These are phyloP conservation scores for Lepilemur septentrionalis DNA, from an alignment of 2,797 vertebrate species.

Conservation along the genomic window DNA sequence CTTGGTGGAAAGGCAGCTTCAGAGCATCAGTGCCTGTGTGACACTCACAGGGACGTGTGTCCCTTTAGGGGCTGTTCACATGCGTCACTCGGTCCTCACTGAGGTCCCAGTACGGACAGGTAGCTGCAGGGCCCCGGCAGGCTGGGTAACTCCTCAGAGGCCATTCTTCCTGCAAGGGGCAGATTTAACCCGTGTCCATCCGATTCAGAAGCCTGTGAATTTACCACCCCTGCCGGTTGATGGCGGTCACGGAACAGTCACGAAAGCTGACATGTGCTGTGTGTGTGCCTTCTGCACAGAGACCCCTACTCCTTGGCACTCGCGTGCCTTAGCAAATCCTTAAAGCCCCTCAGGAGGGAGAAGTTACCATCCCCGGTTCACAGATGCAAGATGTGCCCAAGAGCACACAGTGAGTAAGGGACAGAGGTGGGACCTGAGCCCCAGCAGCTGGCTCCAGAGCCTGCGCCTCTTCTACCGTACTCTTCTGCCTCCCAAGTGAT, in stretches of 20 bases:
- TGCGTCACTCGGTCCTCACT: accelerated
- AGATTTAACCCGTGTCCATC: accelerated
- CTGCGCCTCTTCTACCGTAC: background rate
- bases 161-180: background rate
- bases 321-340: accelerated
- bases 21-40: accelerated
- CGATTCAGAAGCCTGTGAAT: accelerated
- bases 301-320: background rate
- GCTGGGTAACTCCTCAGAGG: background rate
- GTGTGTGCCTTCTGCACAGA: accelerated
- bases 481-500: background rate
- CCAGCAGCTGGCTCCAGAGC: background rate
- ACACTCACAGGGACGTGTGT: background rate
- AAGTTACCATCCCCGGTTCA: background rate
- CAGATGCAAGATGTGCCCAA: accelerated
- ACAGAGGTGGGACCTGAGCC: background rate
- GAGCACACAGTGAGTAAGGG: too few relatives aligned
- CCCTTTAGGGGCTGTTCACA: accelerated
- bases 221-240: background rate
- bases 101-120: background rate
- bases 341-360: background rate
- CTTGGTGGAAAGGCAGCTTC: background rate
- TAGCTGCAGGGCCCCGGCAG: accelerated
- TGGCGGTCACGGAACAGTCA: accelerated
- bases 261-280: background rate